Evolutionary conservation across 2,113 vertebrate genomes (phyloP), one percentile per base, ranked within the genome.

Genomic region (Galemys pyrenaicus): DNA sequence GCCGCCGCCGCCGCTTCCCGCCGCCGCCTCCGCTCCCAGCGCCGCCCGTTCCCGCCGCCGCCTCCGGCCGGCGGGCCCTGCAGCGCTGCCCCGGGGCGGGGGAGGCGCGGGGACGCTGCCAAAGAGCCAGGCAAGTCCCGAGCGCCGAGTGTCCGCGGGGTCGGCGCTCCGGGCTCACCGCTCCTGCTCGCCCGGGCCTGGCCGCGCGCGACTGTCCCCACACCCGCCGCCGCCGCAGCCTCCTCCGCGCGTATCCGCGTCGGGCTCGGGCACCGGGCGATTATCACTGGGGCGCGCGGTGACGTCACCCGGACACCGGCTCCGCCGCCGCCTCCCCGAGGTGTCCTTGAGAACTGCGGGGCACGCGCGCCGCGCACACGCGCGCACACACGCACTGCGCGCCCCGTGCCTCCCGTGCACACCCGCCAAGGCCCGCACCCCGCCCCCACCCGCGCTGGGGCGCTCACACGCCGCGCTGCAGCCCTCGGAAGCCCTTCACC

Each of bases 281-380:
- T 99, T 99, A 99, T 99, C 99, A 99, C 99, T 99, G 99, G 98
- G 99, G 99, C 99, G 98, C 99, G 98, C 98, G 98, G 98, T 99
- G 99, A 99, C 99, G 99, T 99, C 99, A 99, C 98, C 99, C 98
- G 97, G 98, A 98, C 99, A 99, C 97, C 99, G 98, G 98, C 98
- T 98, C 98, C 98, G 98, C 98, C 98, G 98, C 98, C 99, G 99
- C 99, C 99, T 99, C 99, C 99, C 98, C 98, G 98, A 99, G 99
- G 99, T 99, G 99, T 99, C 99, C 99, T 99, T 99, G 99, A 99
- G 97, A 99, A 99, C 98, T 98, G 98, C 97, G 98, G 98, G 98
- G 97, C 98, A 98, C 96, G 97, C 95, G 96, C 97, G 87, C 73
- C 94, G 9, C 44, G 73, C 92, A 41, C 73, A 88, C 91, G 80